These are phyloP conservation scores for Halcyon smyrnensis DNA, from an alignment of 2,797 vertebrate species.

Conservation along the genomic window DNA sequence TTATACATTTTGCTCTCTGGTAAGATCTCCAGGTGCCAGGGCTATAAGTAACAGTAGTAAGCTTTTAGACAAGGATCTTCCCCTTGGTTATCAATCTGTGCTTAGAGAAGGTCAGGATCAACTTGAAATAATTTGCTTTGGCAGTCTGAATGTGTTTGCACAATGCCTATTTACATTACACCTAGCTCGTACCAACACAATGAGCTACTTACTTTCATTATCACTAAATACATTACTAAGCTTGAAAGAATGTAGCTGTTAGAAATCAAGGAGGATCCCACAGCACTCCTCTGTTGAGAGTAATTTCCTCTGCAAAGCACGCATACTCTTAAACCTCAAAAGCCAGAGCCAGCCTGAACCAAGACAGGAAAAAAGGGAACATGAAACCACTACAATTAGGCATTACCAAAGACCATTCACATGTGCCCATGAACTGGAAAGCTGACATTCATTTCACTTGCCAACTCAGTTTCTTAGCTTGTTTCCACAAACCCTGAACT, in stretches of 20 bases:
- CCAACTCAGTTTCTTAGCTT: background rate
- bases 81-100: background rate
- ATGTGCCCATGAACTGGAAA: background rate
- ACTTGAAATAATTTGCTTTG: background rate
- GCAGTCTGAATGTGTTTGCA: background rate
- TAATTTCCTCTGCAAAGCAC: background rate
- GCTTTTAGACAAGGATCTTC: background rate
- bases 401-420: background rate
- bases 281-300: background rate
- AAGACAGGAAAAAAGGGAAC: background rate
- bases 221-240: slow-evolving; percentile 12
- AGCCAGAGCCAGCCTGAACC: background rate
- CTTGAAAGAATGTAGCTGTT: slow-evolving; percentile 43
- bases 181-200: slow-evolving; percentile 41
- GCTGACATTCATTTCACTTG: background rate
- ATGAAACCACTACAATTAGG: background rate
- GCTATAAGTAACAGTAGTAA: background rate
- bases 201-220: slow-evolving; percentile 47
- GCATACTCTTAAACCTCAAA: background rate
- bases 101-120: background rate
- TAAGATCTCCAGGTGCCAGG: background rate
- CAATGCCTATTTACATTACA: slow-evolving; percentile 15
- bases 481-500: background rate
- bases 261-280: slow-evolving; percentile 7
- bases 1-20: background rate